Percentiles rank a stretch among this genome's conserved stretches.
Conservation (phyloP, 2,113 vertebrate genomes). For the Apeltes quadracus region DNA sequence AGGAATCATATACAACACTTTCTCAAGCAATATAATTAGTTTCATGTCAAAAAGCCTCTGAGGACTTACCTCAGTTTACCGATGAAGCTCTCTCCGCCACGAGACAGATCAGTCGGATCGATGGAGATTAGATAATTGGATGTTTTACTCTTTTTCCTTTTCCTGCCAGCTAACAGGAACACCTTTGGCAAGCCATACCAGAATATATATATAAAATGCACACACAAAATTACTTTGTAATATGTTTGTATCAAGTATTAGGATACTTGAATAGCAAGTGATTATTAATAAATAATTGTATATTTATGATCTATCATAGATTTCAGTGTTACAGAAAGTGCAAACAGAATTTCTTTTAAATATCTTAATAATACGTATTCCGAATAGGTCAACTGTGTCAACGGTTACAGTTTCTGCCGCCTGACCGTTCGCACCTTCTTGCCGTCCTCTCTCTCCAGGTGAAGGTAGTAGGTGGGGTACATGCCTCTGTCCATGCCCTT, state of each 20-base stretch:
- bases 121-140: slow-evolving; percentile 99
- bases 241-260: neutral
- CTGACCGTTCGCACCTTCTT: slow-evolving; percentile 88
- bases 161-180: slow-evolving; percentile 96
- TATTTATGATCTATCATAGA: neutral
- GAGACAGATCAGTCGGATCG: slow-evolving; percentile 96
- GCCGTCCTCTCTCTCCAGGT: slow-evolving; percentile 96
- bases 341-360: neutral
- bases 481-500: slow-evolving; percentile 99
- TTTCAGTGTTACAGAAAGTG: neutral
- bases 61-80: slow-evolving; percentile 92
- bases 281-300: neutral
- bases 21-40: too few relatives aligned
- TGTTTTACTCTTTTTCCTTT: slow-evolving; percentile 99
- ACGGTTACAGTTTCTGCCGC: neutral
- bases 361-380: neutral
- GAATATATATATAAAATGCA: neutral
- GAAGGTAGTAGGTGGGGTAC: slow-evolving; percentile 99
- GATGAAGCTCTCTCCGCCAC: slow-evolving; percentile 97
- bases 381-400: neutral
- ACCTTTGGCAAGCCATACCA: slow-evolving; percentile 78
- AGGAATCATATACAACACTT: slow-evolving; percentile 1
- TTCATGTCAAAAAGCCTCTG: neutral
- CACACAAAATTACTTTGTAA: too few relatives aligned
- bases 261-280: neutral